Evolutionary conservation across 2,888 invertebrate species (phyloP).

Genomic region (Litoditis marina): DNA sequence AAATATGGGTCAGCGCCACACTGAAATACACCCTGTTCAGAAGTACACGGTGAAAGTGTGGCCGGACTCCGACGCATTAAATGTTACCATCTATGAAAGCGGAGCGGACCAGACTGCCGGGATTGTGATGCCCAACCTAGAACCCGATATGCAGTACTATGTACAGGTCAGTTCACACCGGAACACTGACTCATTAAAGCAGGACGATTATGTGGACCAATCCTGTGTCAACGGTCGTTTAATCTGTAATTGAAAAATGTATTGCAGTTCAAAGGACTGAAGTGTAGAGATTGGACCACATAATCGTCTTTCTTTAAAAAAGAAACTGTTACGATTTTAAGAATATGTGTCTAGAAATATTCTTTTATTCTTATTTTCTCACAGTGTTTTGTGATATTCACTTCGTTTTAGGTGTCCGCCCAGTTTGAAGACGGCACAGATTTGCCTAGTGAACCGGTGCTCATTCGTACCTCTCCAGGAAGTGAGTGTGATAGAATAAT

Average conservation of each 20-base stretch:
- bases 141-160: conserved; percentile 54
- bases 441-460: conserved; percentile 44
- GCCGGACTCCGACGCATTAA: conserved; percentile 43
- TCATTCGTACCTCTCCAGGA: conserved; percentile 51
- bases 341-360: no score
- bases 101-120: conserved; percentile 34
- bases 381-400: not conserved
- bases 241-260: no score
- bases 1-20: no score
- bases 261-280: no score
- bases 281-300: no score
- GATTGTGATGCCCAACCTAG: conserved; percentile 42
- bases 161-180: conserved; percentile 37
- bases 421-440: conserved; percentile 52
- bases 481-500: conserved; percentile 27
- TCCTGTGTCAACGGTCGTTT: no score
- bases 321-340: no score
- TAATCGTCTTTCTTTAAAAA: no score
- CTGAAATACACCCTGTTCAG: conserved; percentile 25
- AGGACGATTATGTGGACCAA: no score
- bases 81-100: conserved; percentile 35
- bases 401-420: conserved; percentile 37
- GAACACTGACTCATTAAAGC: not conserved
- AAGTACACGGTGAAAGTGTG: conserved; percentile 45
- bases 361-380: no score